Percentiles rank a stretch among this genome's conserved stretches.
These are phyloP conservation scores for Carollia perspicillata DNA, from an alignment of 2,113 vertebrate genomes.

Conservation along the genomic window DNA sequence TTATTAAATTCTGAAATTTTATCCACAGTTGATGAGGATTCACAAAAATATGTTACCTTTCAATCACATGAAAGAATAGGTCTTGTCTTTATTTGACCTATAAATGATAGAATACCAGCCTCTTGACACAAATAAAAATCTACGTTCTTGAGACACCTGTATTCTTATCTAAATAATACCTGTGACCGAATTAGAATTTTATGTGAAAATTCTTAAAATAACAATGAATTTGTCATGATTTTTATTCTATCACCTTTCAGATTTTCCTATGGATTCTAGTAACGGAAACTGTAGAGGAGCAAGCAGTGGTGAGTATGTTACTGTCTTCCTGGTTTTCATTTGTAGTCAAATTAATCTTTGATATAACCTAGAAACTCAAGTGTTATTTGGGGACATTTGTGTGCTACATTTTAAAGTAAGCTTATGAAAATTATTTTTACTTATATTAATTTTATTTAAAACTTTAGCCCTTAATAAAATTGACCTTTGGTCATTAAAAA, in stretches of 20 bases:
- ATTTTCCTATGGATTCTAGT: conserved; percentile 93
- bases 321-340: conserved; percentile 19
- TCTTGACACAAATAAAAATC: background rate
- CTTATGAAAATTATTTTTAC: background rate
- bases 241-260: conserved; percentile 83
- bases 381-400: background rate
- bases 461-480: background rate
- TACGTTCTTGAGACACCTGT: background rate
- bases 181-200: background rate
- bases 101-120: background rate
- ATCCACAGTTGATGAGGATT: background rate
- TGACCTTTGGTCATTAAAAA: background rate
- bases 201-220: background rate
- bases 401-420: background rate
- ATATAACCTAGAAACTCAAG: background rate
- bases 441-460: conserved; percentile 11
- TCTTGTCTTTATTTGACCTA: background rate
- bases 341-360: background rate
- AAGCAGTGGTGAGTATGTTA: conserved; percentile 83
- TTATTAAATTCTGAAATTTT: background rate
- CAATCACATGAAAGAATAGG: background rate
- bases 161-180: background rate
- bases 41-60: background rate
- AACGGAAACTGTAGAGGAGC: conserved; percentile 91
- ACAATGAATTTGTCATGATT: conserved; percentile 59